phyloP scores from a whole-genome alignment of 2,888 invertebrate genomes.

The Brachyptera risi region DNA sequence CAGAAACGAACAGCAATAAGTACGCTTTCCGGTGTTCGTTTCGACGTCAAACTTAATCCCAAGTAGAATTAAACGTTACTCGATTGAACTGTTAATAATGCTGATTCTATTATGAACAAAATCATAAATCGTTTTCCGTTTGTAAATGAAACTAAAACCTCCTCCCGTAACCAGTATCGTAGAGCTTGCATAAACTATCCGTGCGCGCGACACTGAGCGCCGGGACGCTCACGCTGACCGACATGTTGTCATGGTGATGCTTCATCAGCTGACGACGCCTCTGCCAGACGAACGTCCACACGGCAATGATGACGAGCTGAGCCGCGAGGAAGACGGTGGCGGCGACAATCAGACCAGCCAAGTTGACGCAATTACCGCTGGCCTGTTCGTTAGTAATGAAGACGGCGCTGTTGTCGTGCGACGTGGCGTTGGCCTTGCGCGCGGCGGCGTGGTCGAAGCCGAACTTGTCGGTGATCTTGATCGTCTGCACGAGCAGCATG shows the following conservation, averaged over 20 bases:
- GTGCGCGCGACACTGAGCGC: slow-evolving; percentile 53
- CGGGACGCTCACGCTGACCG: slow-evolving; percentile 60
- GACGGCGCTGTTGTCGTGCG: slow-evolving; percentile 61
- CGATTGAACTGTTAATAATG: too few species aligned
- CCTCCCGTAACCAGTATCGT: slow-evolving; percentile 79
- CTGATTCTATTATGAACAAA: too few species aligned
- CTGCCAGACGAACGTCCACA: slow-evolving; percentile 87
- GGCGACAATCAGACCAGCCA: slow-evolving; percentile 77
- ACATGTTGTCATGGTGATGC: slow-evolving; percentile 58
- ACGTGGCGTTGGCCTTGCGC: slow-evolving; percentile 46
- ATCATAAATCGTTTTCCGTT: too few species aligned
- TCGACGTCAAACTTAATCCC: too few species aligned
- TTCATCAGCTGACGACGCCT: slow-evolving; percentile 54
- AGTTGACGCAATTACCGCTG: slow-evolving; percentile 61
- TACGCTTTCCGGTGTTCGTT: too few species aligned
- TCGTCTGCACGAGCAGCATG: slow-evolving; percentile 82
- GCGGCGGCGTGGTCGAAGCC: slow-evolving; percentile 68
- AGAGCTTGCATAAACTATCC: slow-evolving; percentile 80
- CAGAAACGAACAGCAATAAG: too few species aligned
- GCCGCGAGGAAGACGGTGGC: slow-evolving; percentile 81
- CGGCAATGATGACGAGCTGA: slow-evolving; percentile 81
- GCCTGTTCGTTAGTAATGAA: slow-evolving; percentile 60
- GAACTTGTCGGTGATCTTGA: slow-evolving; percentile 90
- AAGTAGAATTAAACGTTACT: too few species aligned
- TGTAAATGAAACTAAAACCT: slow-evolving; percentile 60